Evolutionary conservation across 2,888 invertebrate genomes (phyloP).

Genomic region (Andrena chrysosceles): DNA sequence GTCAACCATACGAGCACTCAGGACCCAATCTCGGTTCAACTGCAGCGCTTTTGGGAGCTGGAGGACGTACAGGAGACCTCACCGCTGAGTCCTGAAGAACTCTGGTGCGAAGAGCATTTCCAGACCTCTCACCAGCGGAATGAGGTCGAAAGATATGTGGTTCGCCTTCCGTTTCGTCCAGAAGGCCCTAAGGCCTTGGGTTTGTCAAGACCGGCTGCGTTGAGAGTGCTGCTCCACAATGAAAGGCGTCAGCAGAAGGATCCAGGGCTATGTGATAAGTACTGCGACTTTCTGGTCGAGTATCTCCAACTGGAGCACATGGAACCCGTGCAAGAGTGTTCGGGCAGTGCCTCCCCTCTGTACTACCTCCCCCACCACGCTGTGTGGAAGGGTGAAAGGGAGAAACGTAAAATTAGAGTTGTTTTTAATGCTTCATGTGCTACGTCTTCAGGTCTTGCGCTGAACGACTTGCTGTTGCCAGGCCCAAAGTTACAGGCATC

Average conservation of each 20-base stretch:
- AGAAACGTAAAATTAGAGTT: not conserved
- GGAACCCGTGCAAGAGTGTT: not conserved
- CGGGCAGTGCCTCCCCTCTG: accelerated
- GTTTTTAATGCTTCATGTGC: not conserved
- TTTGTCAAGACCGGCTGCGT: not conserved
- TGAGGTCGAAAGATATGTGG: not conserved
- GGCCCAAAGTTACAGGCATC: not conserved
- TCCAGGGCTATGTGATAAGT: not conserved
- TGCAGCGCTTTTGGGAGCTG: not conserved
- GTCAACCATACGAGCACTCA: not conserved
- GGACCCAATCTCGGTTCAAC: not conserved
- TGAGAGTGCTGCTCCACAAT: not conserved
- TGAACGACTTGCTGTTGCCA: not conserved
- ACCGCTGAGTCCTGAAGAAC: not conserved
- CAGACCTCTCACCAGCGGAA: not conserved
- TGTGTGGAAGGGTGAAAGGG: not conserved
- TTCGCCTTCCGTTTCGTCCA: not conserved
- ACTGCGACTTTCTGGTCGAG: not conserved
- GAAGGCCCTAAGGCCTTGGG: not conserved
- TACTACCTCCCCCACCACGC: not conserved
- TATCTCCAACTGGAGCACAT: not conserved
- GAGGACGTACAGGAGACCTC: not conserved
- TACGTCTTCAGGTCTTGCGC: not conserved
- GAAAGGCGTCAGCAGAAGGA: not conserved
- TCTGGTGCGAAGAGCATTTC: not conserved